Percentiles rank a stretch among this genome's conserved stretches.
Conservation (phyloP, 2,888 invertebrate species). For the Elegia similella region DNA sequence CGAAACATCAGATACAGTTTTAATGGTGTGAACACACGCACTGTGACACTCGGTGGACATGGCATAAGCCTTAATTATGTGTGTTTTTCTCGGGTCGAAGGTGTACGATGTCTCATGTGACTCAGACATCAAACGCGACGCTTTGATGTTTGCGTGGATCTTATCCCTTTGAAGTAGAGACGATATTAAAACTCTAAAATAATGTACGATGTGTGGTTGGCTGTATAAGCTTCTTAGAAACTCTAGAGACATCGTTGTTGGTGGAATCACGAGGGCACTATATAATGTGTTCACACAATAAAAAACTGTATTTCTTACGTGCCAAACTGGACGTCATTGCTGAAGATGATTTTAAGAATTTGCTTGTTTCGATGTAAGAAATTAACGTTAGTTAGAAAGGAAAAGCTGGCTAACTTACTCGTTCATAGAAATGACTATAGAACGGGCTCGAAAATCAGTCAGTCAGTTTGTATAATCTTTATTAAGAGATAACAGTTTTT, state of each 20-base stretch:
- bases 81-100: slow-evolving; percentile 55
- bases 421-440: no score
- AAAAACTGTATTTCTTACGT: slow-evolving; percentile 32
- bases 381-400: no score
- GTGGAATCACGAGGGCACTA: neutral
- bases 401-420: no score
- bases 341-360: slow-evolving; percentile 30
- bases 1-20: slow-evolving; percentile 39
- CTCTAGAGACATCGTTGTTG: slow-evolving; percentile 25
- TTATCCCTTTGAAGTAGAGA: no score
- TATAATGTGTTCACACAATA: slow-evolving; percentile 31
- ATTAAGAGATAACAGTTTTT: no score
- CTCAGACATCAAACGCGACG: no score
- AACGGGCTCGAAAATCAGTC: no score
- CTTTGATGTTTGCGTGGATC: no score
- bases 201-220: no score
- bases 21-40: slow-evolving; percentile 56
- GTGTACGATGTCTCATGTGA: slow-evolving; percentile 31
- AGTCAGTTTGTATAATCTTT: no score
- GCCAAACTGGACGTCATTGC: slow-evolving; percentile 20
- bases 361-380: neutral
- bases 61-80: slow-evolving; percentile 53
- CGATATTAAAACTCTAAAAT: no score
- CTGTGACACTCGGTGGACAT: neutral
- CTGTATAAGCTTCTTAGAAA: slow-evolving; percentile 15